Percentiles rank a stretch among this genome's conserved stretches.
phyloP scores from a whole-genome alignment of 2,888 invertebrate species.

The Lutraria lutraria region DNA sequence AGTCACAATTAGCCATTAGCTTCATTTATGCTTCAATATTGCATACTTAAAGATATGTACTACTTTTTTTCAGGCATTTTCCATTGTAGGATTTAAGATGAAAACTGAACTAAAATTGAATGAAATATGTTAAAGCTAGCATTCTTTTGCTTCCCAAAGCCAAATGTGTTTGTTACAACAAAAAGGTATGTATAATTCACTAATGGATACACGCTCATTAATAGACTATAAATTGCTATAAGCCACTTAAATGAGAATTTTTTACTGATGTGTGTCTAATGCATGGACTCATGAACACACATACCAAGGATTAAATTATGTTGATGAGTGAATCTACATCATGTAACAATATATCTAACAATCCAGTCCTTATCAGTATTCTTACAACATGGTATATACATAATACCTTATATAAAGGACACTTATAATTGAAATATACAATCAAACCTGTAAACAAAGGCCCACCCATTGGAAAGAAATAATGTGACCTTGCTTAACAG shows the following conservation, averaged over 20 bases:
- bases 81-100: background rate
- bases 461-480: no score
- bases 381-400: no score
- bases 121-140: background rate
- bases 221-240: background rate
- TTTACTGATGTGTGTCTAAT: background rate
- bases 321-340: background rate
- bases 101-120: background rate
- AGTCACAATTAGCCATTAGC: background rate
- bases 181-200: background rate
- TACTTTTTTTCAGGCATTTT: background rate
- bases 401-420: no score
- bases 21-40: background rate
- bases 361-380: no score
- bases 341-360: no score
- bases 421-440: no score
- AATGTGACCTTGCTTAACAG: no score
- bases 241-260: background rate
- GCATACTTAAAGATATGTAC: background rate
- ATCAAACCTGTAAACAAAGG: no score
- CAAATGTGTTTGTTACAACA: background rate
- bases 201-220: constrained; percentile 1
- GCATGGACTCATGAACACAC: background rate
- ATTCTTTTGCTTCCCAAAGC: background rate
- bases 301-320: background rate